Evolutionary conservation across 1,140 invertebrate genomes (phyloP), one percentile per base, ranked within the genome.

Genomic region (Drosophila orena): DNA sequence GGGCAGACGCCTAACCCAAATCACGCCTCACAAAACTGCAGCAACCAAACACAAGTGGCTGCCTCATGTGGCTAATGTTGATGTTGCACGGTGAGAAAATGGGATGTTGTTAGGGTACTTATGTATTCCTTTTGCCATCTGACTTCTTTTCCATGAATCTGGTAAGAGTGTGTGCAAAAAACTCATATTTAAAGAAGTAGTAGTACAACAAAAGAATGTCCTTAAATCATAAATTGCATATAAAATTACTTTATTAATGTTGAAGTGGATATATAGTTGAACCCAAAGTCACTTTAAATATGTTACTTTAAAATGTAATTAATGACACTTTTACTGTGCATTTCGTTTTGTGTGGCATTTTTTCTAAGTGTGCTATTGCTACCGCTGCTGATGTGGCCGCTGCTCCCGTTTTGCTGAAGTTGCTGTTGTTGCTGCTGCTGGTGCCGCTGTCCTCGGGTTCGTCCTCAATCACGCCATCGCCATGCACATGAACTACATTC

Each of bases 401-500:
- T 24, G 14, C 4, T 35, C 10, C 30, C 30, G 30, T 30, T 7
- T 10, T 27, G 38, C 17, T 57, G 17, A 44, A 8, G 14, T 30
- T 15, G 30, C 27, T 15, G 17, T 7, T 35, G 30, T 10, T 59
- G 34, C 11, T 54, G 30, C 22, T 65, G 65, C 47, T 66, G 22
- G 15, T 43, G 59, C 56, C 24, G 54, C 59, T 86, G 77, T 81
- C 75, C 62, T 83, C 71, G 61, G 60, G 59, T 79, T 89, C 79
- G 84, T 89, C 84, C 83, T 88, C 83, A 83, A 88, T 89, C 84
- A 88, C 83, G 83, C 84, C 83, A 70, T 70, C 64, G 64, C 66
- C 66, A 88, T 89, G 84, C 84, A 89, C 83, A 88, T 88, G 83
- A 81, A 86, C 83, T 88, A 86, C 83, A 79, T 88, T 76, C 75